Evolutionary conservation across 2,113 vertebrate species (phyloP), one percentile per base, ranked within the genome.

Genomic region (Gadus chalcogrammus): DNA sequence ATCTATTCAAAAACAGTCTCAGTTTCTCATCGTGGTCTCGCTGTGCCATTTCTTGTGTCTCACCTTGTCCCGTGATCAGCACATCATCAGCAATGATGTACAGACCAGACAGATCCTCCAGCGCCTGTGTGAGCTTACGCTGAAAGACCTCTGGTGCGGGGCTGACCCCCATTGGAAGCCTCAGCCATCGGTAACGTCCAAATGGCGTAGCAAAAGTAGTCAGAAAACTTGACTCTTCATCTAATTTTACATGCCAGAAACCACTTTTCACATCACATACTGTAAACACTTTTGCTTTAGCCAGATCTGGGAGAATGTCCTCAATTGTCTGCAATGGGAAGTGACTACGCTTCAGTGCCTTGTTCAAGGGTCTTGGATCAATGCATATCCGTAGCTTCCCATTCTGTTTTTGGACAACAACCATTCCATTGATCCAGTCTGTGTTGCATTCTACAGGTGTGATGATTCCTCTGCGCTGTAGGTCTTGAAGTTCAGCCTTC

Each of bases 61-160:
- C 75, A 31, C 71, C 56, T 59, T 73, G 31, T 24, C 71, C 76
- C 61, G 67, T 73, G n/a, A 78, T 73, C 42, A 73, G 61, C 12
- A 72, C 59, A 61, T 67, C 60, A 18, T 74, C 64, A 42, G 77
- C 72, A 35, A 72, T 79, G 9, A 71, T 65, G 12, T 65, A 67
- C 27, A 68, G 15, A 31, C 52, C 67, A 20, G 64, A 17, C 31
- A 76, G 22, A 24, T 20, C 20, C 20, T 53, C 67, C 31, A 59
- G 56, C 73, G 15, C 48, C 12, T 42, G 5, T 31, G 64, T 72
- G 15, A 69, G 62, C 62, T 77, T 72, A 11, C 61, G 11, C 64
- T 78, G 61, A 61, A 70, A 75, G 24, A 75, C 38, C 17, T 72
- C 62, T 9, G 66, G 65, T 17, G 76, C 71, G 13, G 61, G 60